These are phyloP conservation scores for Isichthys henryi DNA, from an alignment of 2,113 vertebrate species.

Conservation along the genomic window DNA sequence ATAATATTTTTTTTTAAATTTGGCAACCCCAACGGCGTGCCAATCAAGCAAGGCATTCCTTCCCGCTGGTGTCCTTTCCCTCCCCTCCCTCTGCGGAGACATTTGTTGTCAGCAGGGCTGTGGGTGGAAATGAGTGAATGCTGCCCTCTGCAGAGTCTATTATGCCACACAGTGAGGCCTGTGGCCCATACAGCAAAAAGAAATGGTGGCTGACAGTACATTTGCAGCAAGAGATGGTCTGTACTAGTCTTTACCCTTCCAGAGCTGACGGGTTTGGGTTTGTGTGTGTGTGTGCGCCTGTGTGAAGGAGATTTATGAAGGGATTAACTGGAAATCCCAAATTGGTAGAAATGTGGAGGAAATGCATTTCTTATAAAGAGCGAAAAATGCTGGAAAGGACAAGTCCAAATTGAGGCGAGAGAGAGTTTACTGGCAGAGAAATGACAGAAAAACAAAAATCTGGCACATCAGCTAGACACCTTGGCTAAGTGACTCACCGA, in stretches of 20 bases:
- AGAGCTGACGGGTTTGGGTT: background rate
- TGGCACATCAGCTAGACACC: background rate
- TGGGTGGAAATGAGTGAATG: background rate
- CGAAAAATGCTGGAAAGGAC: background rate
- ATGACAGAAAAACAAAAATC: background rate
- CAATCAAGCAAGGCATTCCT: background rate
- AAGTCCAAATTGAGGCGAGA: background rate
- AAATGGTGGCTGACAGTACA: background rate
- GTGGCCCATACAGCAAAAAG: background rate
- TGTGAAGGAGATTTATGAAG: background rate
- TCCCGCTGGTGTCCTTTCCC: background rate
- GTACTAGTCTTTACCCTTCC: background rate
- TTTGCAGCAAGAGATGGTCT: background rate
- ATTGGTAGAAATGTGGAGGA: background rate
- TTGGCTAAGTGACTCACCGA: constrained; percentile 58
- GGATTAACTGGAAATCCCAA: background rate
- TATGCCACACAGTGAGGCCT: background rate
- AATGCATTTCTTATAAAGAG: background rate
- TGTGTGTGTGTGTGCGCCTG: background rate
- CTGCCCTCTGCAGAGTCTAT: background rate
- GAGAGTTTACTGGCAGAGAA: background rate
- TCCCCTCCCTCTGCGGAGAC: background rate
- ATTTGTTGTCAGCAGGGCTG: background rate
- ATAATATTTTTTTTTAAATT: no score
- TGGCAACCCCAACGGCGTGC: background rate